Base-by-base conservation (phyloP, 1,140 invertebrate species). In the Carposina sasakii region DNA sequence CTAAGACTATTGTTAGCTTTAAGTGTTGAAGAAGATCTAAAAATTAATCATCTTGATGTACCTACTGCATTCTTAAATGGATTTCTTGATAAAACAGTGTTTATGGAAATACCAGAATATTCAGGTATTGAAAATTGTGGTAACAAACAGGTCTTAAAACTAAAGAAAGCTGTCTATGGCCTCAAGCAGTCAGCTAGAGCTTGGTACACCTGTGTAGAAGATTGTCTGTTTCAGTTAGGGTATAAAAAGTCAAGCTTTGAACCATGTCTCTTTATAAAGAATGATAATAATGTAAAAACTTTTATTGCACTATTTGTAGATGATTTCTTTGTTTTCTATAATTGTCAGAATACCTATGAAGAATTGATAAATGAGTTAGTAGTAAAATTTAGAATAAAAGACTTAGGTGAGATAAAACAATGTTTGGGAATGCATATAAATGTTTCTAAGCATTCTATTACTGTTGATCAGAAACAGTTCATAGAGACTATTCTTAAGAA, bases 31-130 rank as follows among this genome's bases (percentile, higher is more conserved):
- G 48, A 66, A 40, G 58, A 65, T 44, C 42, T 71, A 34, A 34
- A 65, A 10, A 49, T 70, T 10, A 34, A 9, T 4, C 59, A 57
- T 43, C 37, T 61, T 21, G 54, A 56, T 51, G 50, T 60, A 3
- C 69, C 52, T 6, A 81, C 69, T n/a, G 79, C 85, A 0, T 86
- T 85, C 58, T 50, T 85, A 0, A 58, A 87, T 62, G 83, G 76
- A 10, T 30, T 60, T 9, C 48, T 86, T 16, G 47, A 85, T 12
- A 76, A 86, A 61, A 62, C 48, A 10, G 57, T 85, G 3, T 84
- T 67, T 49, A 69, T 59, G 65, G 23, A 72, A 30, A 44, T 52
- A 36, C 53, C 57, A 19, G 20, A 41, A 34, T 13, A 40, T 45
- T 54, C 16, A 45, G 26, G 26, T 19, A 10, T 9, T 43, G 31